Base-by-base conservation (phyloP, 2,113 vertebrate species). In the Mormoops blainvillei region DNA sequence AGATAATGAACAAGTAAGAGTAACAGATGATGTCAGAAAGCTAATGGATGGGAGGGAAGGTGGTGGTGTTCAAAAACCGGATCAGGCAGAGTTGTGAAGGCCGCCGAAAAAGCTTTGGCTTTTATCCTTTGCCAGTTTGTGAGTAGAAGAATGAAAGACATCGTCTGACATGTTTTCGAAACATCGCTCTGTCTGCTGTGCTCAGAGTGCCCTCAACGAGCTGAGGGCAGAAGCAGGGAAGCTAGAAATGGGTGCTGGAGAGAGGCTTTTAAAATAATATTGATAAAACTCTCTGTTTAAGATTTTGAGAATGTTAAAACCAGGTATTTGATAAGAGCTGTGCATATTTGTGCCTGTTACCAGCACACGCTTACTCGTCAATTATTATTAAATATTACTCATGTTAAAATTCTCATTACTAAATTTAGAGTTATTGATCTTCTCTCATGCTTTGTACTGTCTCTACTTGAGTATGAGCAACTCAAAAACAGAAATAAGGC, bases 341-440 rank as follows among this genome's bases (percentile, higher is more conserved):
- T 67, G 67, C 14, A 12, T 89, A 52, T 54, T 38, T 84, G 93
- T 87, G 33, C 36, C 65, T 94, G 33, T 91, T 88, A 74, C 70
- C 73, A 80, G 36, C 43, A 76, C 63, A 50, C 1, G 26, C 18
- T 61, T 87, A 61, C 87, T 90, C 93, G 41, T 87, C 65, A 54
- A 2, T 84, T 83, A 18, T 80, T 95, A 70, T 89, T 87, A 93
- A 86, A 45, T 94, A 92, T n/a, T 89, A 89, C n/a, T 89, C 67
- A 15, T 86, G n/a, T 58, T 90, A 82, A 68, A 89, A 88, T 84
- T 90, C 20, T 50, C 80, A 5, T 68, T 87, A 78, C 52, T 92
- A 22, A 89, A 48, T 45, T 94, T 95, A 71, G 38, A 43, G 38
- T 89, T 94, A 87, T 87, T 87, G 70, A 94, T 95, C 93, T 87